Evolutionary conservation across 1,140 invertebrate species (phyloP).

Genomic region (Lordiphosa stackelbergi): DNA sequence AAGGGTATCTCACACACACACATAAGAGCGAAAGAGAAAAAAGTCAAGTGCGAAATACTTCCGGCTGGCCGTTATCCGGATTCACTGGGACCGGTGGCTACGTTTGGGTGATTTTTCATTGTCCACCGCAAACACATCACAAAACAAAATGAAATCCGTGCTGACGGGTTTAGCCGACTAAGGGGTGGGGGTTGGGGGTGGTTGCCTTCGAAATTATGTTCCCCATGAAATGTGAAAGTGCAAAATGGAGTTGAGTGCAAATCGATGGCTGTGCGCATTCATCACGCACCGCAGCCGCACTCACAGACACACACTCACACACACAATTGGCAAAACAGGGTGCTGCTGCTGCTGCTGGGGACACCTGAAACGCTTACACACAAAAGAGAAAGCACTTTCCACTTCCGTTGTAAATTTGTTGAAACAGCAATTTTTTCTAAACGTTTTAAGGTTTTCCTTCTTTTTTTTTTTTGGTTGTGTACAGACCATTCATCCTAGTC

Average conservation of each 20-base stretch:
- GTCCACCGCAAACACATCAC: conserved; percentile 61
- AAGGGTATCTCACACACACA: too few species aligned
- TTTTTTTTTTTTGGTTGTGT: conserved; percentile 40
- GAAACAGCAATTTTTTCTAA: conserved; percentile 75
- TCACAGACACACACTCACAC: conserved; percentile 7
- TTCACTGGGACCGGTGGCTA: conserved; percentile 3
- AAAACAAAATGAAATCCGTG: conserved; percentile 67
- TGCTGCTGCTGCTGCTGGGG: too few species aligned
- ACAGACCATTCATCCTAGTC: conserved; percentile 53
- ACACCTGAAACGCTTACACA: conserved; percentile 20
- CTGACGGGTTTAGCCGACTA: conserved; percentile 18
- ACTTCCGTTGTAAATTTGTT: conserved; percentile 74
- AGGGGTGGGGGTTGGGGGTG: background rate
- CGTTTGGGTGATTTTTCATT: conserved; percentile 71
- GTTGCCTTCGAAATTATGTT: conserved; percentile 51
- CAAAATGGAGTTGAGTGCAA: conserved; percentile 72
- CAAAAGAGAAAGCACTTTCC: conserved; percentile 55
- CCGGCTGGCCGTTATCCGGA: conserved; percentile 28
- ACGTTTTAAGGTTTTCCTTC: conserved; percentile 39
- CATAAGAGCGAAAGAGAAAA: background rate
- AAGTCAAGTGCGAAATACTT: conserved; percentile 62
- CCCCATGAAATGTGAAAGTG: conserved; percentile 62
- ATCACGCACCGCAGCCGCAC: conserved; percentile 46
- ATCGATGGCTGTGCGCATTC: conserved; percentile 68
- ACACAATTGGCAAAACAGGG: background rate